phyloP scores from a whole-genome alignment of 2,888 invertebrate species.

The Schizotus pectinicornis region DNA sequence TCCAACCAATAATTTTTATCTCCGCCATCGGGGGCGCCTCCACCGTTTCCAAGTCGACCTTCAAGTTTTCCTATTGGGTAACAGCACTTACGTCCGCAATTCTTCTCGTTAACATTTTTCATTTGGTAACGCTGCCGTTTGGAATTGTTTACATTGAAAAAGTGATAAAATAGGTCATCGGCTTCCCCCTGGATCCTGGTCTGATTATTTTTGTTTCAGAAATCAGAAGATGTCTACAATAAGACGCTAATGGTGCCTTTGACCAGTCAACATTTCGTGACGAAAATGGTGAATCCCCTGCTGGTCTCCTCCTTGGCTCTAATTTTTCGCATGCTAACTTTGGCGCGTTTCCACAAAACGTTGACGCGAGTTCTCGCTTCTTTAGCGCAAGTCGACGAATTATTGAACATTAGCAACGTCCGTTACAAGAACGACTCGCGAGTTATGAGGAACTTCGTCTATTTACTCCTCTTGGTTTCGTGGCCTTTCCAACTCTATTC shows the following conservation, averaged over 20 bases:
- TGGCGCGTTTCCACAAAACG: background rate
- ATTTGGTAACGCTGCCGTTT: no score
- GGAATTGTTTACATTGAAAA: no score
- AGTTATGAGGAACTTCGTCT: background rate
- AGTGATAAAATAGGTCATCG: no score
- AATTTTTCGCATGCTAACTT: background rate
- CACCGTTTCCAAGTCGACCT: no score
- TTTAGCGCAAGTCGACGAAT: background rate
- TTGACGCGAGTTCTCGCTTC: background rate
- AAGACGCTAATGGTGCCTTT: background rate
- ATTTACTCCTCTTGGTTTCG: slow-evolving; percentile 12
- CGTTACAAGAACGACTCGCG: background rate
- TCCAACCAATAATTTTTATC: no score
- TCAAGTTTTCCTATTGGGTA: no score
- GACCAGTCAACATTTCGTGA: slow-evolving; percentile 31
- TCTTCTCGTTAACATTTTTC: no score
- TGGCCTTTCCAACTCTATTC: slow-evolving; percentile 37
- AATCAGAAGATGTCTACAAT: no score
- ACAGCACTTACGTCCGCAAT: no score
- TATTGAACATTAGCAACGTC: background rate
- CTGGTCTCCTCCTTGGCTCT: slow-evolving; percentile 19
- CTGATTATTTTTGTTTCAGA: no score
- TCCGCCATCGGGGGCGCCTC: no score
- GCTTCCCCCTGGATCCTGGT: no score
- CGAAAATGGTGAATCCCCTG: slow-evolving; percentile 33